Conservation (phyloP, 1,140 invertebrate genomes). For the Bombus waltoni region DNA sequence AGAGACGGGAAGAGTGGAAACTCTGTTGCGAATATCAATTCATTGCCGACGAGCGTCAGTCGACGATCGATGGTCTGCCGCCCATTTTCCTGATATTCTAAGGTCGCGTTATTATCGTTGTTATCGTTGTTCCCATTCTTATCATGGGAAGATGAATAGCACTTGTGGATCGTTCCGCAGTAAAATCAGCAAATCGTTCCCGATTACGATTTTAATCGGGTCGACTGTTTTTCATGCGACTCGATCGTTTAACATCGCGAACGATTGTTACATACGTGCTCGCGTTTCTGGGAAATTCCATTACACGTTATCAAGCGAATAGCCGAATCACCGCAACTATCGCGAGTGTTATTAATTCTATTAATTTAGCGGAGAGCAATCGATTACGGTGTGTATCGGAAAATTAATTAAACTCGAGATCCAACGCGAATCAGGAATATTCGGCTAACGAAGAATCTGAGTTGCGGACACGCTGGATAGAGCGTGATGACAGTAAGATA, state of each 20-base stretch:
- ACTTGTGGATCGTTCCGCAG: conserved; percentile 31
- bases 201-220: conserved; percentile 45
- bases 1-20: background rate
- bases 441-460: background rate
- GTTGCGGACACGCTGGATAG: background rate
- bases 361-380: conserved; percentile 34
- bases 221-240: conserved; percentile 30
- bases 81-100: conserved; percentile 46
- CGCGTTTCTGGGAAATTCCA: background rate
- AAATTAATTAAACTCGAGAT: conserved; percentile 35
- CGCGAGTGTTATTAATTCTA: conserved; percentile 36
- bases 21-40: conserved; percentile 40
- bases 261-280: background rate
- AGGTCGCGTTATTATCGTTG: conserved; percentile 45
- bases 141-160: conserved; percentile 29
- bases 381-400: conserved; percentile 22
- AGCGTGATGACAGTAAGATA: too few species aligned
- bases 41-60: background rate
- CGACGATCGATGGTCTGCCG: conserved; percentile 42
- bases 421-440: background rate
- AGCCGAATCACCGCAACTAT: background rate
- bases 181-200: background rate
- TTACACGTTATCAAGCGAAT: background rate
- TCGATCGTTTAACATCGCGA: conserved; percentile 4
- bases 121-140: conserved; percentile 53